These are phyloP conservation scores for Pogoniulus pusillus DNA, from an alignment of 2,797 vertebrate species.

Conservation along the genomic window DNA sequence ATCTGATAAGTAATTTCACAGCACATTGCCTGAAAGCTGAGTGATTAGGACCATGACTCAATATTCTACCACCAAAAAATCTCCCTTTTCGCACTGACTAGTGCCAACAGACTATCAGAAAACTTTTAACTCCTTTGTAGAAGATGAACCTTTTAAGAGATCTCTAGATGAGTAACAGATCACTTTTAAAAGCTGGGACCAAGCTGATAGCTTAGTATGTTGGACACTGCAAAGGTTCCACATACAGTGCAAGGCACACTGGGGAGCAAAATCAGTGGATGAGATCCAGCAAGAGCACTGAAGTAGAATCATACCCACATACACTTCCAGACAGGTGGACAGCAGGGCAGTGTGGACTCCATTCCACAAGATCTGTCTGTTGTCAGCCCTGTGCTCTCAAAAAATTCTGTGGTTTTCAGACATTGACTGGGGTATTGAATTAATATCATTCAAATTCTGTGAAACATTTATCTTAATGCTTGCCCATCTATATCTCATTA, in stretches of 20 bases:
- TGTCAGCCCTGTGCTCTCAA: neutral
- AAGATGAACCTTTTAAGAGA: neutral
- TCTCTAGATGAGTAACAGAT: neutral
- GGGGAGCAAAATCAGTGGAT: neutral
- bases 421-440: neutral
- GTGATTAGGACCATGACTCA: neutral
- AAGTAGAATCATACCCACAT: neutral
- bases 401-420: neutral
- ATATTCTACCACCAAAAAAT: neutral
- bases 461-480: neutral
- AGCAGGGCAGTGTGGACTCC: neutral
- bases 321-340: neutral
- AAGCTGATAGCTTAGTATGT: neutral
- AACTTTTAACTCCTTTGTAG: neutral
- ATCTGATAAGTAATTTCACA: neutral
- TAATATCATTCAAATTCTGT: neutral
- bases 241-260: rapidly evolving
- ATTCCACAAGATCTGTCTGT: neutral
- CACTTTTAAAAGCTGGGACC: neutral
- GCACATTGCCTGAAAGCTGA: neutral
- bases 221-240: neutral
- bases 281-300: neutral
- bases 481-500: neutral
- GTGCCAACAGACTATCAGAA: neutral
- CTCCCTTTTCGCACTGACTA: neutral